Conservation (phyloP, 1,140 invertebrate species). For the Scaptodrosophila lebanonensis region DNA sequence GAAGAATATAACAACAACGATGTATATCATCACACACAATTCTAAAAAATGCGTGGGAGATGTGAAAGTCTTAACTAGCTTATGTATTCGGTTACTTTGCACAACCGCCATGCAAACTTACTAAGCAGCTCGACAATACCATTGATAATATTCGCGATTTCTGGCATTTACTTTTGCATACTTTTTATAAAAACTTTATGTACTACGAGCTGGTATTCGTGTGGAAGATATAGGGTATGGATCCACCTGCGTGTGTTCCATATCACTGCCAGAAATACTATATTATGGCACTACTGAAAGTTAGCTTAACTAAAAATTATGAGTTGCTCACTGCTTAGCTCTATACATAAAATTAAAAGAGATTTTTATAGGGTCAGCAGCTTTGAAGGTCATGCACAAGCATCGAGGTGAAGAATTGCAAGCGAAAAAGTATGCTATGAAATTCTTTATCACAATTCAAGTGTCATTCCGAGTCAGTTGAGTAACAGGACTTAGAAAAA, state of each 20-base stretch:
- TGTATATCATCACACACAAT: conserved; percentile 3
- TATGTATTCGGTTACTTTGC: conserved; percentile 56
- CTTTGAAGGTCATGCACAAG: no score
- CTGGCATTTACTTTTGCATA: no score
- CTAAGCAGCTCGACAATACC: no score
- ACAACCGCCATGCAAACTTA: conserved; percentile 46
- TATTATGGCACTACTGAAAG: conserved; percentile 66
- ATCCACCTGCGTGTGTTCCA: conserved; percentile 16
- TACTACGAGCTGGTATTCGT: conserved; percentile 4
- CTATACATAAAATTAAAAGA: conserved; percentile 2
- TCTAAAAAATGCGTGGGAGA: conserved; percentile 70
- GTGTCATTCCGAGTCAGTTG: no score
- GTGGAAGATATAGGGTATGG: no score
- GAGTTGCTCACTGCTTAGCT: not conserved
- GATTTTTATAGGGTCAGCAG: no score
- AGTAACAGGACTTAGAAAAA: conserved; percentile 7
- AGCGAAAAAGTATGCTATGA: conserved; percentile 8
- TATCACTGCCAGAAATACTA: conserved; percentile 61
- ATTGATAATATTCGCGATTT: no score
- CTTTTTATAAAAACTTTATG: no score
- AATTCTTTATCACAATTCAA: no score
- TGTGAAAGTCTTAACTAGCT: conserved; percentile 72
- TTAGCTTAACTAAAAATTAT: conserved; percentile 53
- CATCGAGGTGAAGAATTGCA: no score
- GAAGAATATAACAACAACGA: conserved; percentile 1